phyloP scores from a whole-genome alignment of 2,113 vertebrate genomes.

The Glaucidium brasilianum region DNA sequence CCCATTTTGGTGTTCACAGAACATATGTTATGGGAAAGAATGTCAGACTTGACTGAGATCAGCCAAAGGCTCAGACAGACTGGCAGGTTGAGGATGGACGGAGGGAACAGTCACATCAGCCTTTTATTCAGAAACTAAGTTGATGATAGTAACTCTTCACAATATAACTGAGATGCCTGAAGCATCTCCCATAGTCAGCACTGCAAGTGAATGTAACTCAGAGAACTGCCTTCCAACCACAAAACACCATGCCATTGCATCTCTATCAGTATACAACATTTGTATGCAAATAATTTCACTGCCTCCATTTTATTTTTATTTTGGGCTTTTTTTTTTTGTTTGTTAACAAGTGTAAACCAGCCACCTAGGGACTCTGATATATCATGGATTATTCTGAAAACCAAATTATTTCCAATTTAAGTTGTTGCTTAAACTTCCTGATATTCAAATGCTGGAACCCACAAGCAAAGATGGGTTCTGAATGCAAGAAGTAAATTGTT shows the following conservation, averaged over 20 bases:
- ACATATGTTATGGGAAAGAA: neutral
- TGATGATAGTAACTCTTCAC: no score
- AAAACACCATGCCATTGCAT: accelerated
- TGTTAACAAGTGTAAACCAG: neutral
- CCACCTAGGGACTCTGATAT: neutral
- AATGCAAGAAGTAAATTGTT: neutral
- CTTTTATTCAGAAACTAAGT: no score
- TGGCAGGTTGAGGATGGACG: no score
- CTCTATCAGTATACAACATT: neutral
- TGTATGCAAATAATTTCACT: neutral
- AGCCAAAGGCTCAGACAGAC: no score
- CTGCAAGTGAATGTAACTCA: neutral
- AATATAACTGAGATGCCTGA: neutral
- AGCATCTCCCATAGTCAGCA: neutral
- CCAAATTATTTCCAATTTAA: neutral
- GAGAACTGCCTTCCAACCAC: neutral
- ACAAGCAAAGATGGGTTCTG: neutral
- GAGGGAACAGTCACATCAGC: no score
- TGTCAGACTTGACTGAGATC: no score
- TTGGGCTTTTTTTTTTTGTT: neutral
- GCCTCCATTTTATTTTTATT: neutral
- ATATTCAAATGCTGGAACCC: neutral
- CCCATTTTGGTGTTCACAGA: neutral
- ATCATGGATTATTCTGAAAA: neutral
- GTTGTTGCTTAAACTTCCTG: neutral